phyloP scores from a whole-genome alignment of 2,113 vertebrate species.

The Microcebus murinus region DNA sequence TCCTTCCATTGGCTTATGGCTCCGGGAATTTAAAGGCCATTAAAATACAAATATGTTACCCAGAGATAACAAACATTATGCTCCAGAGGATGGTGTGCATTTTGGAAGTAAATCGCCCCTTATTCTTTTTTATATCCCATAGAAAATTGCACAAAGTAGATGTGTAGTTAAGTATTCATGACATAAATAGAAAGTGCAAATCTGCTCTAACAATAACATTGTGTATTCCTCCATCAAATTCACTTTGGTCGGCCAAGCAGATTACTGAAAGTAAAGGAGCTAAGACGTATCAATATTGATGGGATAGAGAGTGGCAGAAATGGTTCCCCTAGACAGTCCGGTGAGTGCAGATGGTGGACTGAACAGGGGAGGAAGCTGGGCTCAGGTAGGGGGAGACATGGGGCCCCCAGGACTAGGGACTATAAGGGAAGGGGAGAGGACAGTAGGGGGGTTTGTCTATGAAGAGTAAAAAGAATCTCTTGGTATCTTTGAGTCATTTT shows the following conservation, averaged over 20 bases:
- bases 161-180: neutral
- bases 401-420: neutral
- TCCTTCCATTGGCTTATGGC: neutral
- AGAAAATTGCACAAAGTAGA: neutral
- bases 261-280: neutral
- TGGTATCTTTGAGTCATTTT: neutral
- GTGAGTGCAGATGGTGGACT: neutral
- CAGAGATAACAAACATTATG: neutral
- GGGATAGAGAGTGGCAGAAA: neutral
- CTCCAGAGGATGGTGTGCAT: neutral
- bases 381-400: neutral
- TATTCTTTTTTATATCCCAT: neutral
- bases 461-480: neutral
- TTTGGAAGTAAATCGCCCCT: neutral
- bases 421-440: accelerated
- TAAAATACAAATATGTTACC: neutral
- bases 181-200: neutral
- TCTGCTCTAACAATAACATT: neutral
- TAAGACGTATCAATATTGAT: neutral
- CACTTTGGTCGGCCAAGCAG: neutral
- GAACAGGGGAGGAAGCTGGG: neutral
- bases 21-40: neutral
- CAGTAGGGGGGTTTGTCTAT: accelerated
- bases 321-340: neutral
- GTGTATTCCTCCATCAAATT: neutral